phyloP scores from a whole-genome alignment of 2,113 vertebrate species.

The Haliaeetus leucogaster region DNA sequence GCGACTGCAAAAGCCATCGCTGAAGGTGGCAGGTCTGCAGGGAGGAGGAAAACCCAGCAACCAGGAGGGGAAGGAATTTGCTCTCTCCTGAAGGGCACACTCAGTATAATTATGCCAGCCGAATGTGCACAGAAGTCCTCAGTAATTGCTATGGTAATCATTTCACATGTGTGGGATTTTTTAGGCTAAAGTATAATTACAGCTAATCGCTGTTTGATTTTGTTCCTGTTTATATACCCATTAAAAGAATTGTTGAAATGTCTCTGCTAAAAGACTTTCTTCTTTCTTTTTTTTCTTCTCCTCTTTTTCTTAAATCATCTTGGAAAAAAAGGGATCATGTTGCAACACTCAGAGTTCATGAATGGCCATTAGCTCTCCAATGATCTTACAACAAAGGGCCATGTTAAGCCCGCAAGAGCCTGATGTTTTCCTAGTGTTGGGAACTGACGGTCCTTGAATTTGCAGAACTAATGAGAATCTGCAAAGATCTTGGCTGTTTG shows the following conservation, averaged over 20 bases:
- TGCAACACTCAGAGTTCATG: not conserved
- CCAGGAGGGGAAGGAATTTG: not conserved
- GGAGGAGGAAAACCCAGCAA: not conserved
- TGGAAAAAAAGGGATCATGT: not conserved
- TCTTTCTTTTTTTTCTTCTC: not conserved
- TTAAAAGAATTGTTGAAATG: not conserved
- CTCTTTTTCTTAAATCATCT: not conserved
- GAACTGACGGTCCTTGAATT: not conserved
- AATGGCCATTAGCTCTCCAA: slow-evolving; percentile 3
- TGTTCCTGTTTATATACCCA: not conserved
- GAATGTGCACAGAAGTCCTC: not conserved
- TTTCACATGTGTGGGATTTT: not conserved
- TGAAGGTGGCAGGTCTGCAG: not conserved
- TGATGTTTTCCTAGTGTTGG: not conserved
- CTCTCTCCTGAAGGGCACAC: not conserved
- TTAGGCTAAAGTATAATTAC: slow-evolving; percentile 19
- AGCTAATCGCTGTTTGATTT: slow-evolving; percentile 32
- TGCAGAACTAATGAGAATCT: not conserved
- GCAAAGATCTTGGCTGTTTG: not conserved
- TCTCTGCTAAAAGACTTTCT: not conserved
- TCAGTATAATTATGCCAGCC: not conserved
- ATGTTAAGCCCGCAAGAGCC: not conserved
- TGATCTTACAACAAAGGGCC: not conserved
- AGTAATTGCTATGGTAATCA: not conserved
- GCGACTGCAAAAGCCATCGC: not conserved